phyloP scores from a whole-genome alignment of 2,113 vertebrate genomes.

The Saguinus imperator region DNA sequence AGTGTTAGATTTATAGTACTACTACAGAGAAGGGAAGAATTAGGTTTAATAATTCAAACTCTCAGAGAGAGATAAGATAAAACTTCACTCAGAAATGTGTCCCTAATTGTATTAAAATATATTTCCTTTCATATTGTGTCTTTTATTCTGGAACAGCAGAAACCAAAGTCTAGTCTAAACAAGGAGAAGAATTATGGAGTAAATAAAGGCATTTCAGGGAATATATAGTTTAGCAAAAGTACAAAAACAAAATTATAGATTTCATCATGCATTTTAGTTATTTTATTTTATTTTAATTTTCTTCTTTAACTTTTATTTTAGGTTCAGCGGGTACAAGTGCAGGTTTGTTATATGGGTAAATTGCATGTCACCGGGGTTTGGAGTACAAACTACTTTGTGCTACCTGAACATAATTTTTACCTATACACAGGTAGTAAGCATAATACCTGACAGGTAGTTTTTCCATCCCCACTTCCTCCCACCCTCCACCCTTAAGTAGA shows the following conservation, averaged over 20 bases:
- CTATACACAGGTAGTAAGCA: no score
- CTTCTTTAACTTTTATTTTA: no score
- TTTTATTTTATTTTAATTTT: not conserved
- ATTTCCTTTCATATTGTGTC: not conserved
- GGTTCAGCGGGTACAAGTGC: no score
- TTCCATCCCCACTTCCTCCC: no score
- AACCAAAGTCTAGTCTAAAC: not conserved
- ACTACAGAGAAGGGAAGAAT: not conserved
- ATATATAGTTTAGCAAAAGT: not conserved
- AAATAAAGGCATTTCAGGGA: not conserved
- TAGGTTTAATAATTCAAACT: not conserved
- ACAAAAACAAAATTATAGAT: not conserved
- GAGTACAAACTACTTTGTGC: no score
- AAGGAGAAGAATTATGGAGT: not conserved
- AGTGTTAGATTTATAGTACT: not conserved
- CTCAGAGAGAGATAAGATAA: not conserved
- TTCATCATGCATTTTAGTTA: not conserved
- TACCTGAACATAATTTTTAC: no score
- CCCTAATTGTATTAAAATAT: not conserved
- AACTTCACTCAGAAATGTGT: not conserved
- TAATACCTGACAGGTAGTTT: no score
- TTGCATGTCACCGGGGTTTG: no score
- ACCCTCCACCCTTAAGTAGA: no score
- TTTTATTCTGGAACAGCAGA: not conserved
- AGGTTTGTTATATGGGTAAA: no score